phyloP scores from a whole-genome alignment of 2,113 vertebrate species.

The Pipra filicauda region DNA sequence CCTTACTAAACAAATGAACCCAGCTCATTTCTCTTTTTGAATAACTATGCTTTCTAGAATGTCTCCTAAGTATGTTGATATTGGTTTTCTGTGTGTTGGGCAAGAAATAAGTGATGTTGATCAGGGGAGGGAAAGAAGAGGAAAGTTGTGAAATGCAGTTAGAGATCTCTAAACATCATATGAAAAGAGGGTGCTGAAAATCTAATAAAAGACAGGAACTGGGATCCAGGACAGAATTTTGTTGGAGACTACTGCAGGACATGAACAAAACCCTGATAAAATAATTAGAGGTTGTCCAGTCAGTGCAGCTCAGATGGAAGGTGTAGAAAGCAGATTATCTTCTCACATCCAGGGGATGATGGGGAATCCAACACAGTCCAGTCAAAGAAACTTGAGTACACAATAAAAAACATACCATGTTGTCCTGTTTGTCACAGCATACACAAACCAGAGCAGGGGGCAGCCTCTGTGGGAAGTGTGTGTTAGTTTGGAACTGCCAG shows the following conservation, averaged over 20 bases:
- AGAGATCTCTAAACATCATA: neutral
- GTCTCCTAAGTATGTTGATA: neutral
- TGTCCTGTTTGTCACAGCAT: neutral
- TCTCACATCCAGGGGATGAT: neutral
- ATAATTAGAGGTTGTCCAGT: neutral
- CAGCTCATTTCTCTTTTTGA: neutral
- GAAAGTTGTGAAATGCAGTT: neutral
- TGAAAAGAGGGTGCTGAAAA: neutral
- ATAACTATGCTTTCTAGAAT: neutral
- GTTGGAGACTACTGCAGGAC: neutral
- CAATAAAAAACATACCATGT: accelerated
- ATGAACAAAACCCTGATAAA: neutral
- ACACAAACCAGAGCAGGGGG: neutral
- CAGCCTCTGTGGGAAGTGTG: neutral
- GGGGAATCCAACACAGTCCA: neutral
- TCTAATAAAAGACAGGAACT: neutral
- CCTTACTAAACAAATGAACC: neutral
- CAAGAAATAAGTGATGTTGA: neutral
- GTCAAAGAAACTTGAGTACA: neutral
- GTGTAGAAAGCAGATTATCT: neutral
- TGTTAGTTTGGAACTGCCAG: neutral
- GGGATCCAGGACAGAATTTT: neutral
- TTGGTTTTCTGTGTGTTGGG: neutral
- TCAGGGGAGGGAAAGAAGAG: neutral
- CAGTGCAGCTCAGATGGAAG: neutral